Evolutionary conservation across 1,140 invertebrate species (phyloP), one percentile per base, ranked within the genome.

Genomic region (Lepidurus packardi): DNA sequence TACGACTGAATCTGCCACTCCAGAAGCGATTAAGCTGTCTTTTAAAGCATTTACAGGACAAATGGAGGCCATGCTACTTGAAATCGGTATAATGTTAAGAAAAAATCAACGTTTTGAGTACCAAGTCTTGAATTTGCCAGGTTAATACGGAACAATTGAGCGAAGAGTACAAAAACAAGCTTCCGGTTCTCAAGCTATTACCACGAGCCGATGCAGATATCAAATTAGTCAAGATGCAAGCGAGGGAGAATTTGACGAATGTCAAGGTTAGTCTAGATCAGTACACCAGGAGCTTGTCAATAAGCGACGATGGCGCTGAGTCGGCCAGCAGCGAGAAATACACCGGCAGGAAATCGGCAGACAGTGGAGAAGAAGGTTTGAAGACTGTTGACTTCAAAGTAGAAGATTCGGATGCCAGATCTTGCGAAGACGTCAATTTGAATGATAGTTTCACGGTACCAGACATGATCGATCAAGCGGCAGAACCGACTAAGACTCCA

Each of bases 11-110:
- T n/a, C 84, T 93, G 34, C 90, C 92, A 9, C 87, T 94, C 74
- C 92, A 95, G 81, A 90, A 92, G 79, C 88, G 91, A 24, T 85
- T 96, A 4, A 87, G 89, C 10, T 89, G 89, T 73, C 85, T 96
- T 24, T 87, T 97, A n/a, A 86, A 86, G 78, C 94, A 90, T 83
- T 88, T 98, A 75, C 89, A 92, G 82, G 88, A 89, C 80, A 90
- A 93, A 81, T 98, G 95, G 92, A 89, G 88, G 83, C 84, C 85
- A 42, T 42, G 74, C 24, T 75, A 43, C 41, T 75, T 75, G 74
- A 75, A 75, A 75, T 42, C 43, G 7, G 41, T 44, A 43, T 11
- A 11, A 74, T 3, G 10, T 74, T 74, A 43, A 74, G 7, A 75
- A 11, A 24, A 44, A 13, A 5, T 75, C 8, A 11, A 42, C 43